Evolutionary conservation across 2,113 vertebrate genomes (phyloP).

Genomic region (Oxyruncus cristatus): DNA sequence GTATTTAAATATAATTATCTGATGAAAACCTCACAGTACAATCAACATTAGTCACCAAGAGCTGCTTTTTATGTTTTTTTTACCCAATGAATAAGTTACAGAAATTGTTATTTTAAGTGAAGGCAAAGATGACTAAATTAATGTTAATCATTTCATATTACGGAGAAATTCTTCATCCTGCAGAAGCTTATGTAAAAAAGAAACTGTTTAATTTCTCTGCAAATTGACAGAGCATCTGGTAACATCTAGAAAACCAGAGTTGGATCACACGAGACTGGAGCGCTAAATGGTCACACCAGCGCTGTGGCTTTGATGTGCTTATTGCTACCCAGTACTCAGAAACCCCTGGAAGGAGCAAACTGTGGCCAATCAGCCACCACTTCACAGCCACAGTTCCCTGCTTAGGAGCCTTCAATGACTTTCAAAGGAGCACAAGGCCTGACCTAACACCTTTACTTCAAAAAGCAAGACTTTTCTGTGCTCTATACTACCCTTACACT

Average conservation of each 20-base stretch:
- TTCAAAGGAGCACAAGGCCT: not conserved
- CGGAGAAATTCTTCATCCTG: not conserved
- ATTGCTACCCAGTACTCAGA: not conserved
- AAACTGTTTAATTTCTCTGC: not conserved
- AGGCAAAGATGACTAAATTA: not conserved
- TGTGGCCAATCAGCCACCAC: not conserved
- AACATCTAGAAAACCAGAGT: not conserved
- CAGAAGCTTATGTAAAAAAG: not conserved
- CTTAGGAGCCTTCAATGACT: not conserved
- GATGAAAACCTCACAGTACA: not conserved
- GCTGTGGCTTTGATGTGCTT: not conserved
- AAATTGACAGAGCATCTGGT: not conserved
- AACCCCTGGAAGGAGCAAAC: not conserved
- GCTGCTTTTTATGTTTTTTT: not conserved
- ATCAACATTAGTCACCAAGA: constrained; percentile 21
- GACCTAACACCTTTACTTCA: not conserved
- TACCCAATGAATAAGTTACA: not conserved
- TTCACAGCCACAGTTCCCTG: not conserved
- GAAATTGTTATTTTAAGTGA: constrained; percentile 6
- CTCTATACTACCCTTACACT: not conserved
- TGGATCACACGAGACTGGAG: not conserved
- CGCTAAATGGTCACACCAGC: not conserved
- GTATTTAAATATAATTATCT: constrained; percentile 17
- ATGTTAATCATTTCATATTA: not conserved
- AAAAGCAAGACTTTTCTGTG: not conserved